Evolutionary conservation across 2,113 vertebrate genomes (phyloP).

Genomic region (Tychaedon coryphoeus): DNA sequence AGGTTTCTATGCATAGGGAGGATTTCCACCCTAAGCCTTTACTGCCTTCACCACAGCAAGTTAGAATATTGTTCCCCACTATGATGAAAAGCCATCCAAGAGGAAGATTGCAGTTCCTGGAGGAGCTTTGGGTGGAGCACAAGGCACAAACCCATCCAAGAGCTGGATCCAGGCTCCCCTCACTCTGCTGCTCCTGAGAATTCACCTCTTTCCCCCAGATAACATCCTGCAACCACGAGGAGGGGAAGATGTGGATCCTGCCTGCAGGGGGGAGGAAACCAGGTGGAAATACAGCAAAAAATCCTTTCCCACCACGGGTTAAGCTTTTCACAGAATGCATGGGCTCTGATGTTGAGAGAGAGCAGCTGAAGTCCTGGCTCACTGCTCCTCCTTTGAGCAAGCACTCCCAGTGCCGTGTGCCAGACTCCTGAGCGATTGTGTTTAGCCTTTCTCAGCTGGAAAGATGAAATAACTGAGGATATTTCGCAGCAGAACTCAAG

Average conservation of each 20-base stretch:
- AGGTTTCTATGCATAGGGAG: neutral
- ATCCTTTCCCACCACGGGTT: neutral
- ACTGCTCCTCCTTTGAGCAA: neutral
- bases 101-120: neutral
- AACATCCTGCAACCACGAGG: neutral
- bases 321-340: neutral
- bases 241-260: neutral
- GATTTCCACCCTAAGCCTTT: neutral
- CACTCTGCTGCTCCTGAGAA: neutral
- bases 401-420: neutral
- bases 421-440: neutral
- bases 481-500: neutral
- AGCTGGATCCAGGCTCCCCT: neutral
- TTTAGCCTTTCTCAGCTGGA: slow-evolving; percentile 34
- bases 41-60: neutral
- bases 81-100: neutral
- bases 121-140: neutral
- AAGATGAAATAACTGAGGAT: neutral
- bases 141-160: neutral
- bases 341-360: neutral
- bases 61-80: neutral
- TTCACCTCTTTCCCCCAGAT: neutral
- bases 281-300: neutral
- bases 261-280: neutral
- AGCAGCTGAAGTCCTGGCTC: slow-evolving; percentile 40